A percentile compares a stretch with the other conserved stretches of the same genome.
Conservation (phyloP, 1,140 invertebrate species). For the Zaprionus nigranus region DNA sequence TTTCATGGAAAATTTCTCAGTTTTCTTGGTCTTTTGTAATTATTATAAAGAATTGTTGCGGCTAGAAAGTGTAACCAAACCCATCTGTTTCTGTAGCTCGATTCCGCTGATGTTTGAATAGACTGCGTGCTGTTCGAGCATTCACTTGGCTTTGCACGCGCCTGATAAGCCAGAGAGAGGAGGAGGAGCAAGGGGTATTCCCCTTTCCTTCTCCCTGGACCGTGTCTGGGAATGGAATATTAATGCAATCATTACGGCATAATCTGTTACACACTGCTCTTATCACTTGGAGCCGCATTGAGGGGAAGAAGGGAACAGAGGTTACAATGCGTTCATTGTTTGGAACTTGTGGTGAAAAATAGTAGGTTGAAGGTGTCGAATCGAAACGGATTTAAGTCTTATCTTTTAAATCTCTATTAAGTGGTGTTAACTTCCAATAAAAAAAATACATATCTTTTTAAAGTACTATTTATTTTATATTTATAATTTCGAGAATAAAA, state of each 20-base stretch:
- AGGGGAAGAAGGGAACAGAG: conserved; percentile 1
- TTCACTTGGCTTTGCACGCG: conserved; percentile 29
- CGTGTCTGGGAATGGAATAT: conserved; percentile 31
- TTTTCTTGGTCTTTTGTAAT: conserved; percentile 4
- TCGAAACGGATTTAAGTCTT: background rate
- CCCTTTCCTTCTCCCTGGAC: background rate
- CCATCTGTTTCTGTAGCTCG: conserved; percentile 7
- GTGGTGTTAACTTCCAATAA: too few species aligned
- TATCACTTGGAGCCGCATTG: conserved; percentile 41
- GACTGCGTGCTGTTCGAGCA: conserved; percentile 38
- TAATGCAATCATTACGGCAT: conserved; percentile 63
- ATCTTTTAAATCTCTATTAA: too few species aligned
- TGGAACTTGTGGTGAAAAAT: background rate
- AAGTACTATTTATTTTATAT: background rate
- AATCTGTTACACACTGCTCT: conserved; percentile 44
- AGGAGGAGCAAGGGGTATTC: background rate
- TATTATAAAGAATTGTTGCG: conserved; percentile 24
- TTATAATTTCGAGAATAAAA: background rate
- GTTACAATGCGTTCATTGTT: conserved; percentile 17
- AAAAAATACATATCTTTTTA: too few species aligned
- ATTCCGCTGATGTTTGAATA: conserved; percentile 31
- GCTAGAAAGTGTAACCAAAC: conserved; percentile 22
- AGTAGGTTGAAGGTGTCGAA: background rate
- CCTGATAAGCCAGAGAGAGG: conserved; percentile 42
- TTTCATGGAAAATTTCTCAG: conserved; percentile 26